Conservation (phyloP, 2,797 vertebrate species). For the Bryconaethiops microstoma region DNA sequence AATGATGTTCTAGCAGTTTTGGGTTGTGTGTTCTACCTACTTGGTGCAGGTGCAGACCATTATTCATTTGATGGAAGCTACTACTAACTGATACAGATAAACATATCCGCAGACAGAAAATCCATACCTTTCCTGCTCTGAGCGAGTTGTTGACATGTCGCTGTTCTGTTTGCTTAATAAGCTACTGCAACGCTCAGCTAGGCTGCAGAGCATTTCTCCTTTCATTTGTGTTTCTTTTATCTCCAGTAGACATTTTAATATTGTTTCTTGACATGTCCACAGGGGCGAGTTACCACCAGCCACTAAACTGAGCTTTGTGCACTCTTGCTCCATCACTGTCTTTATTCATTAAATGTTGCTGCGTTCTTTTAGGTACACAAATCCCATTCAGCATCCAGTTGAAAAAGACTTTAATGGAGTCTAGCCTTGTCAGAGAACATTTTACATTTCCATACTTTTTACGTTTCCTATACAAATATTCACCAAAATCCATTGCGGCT, state of each 20-base stretch:
- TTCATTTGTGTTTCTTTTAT: conserved; percentile 57
- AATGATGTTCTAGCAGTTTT: neutral
- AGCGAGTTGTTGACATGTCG: conserved; percentile 47
- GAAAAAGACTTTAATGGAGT: neutral
- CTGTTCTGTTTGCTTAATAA: conserved; percentile 56
- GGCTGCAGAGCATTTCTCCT: conserved; percentile 62
- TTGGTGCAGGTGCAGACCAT: conserved; percentile 59
- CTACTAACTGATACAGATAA: conserved; percentile 59
- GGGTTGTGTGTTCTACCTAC: neutral
- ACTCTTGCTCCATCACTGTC: neutral
- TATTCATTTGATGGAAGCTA: conserved; percentile 63
- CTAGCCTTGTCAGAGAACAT: neutral
- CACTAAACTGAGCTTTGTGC: neutral
- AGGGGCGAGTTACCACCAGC: conserved; percentile 54
- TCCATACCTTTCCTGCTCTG: conserved; percentile 59
- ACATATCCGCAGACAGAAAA: conserved; percentile 64
- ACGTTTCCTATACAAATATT: too few relatives aligned
- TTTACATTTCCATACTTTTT: too few relatives aligned
- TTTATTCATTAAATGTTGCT: neutral
- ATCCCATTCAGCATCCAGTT: too few relatives aligned
- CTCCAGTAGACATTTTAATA: conserved; percentile 51
- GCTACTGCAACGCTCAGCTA: conserved; percentile 48
- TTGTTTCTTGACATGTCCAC: conserved; percentile 56
- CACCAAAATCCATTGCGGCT: too few relatives aligned
- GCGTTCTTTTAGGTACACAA: neutral